Conservation (phyloP, 2,888 invertebrate genomes). For the Sisyra nigra region DNA sequence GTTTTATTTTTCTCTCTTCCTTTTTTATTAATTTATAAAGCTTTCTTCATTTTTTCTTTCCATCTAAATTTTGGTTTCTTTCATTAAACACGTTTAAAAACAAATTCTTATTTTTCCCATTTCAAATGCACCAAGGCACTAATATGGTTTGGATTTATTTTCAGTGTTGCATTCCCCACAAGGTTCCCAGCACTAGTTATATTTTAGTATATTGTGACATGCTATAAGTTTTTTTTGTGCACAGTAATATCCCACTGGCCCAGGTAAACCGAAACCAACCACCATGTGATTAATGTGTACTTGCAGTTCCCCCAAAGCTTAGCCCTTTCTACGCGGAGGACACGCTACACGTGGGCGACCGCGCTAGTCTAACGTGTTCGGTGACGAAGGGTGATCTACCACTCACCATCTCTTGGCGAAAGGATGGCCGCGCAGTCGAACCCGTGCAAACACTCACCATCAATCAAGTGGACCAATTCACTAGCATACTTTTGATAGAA, state of each 20-base stretch:
- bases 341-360: constrained; percentile 53
- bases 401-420: constrained; percentile 58
- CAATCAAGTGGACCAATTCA: constrained; percentile 59
- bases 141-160: no score
- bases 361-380: constrained; percentile 57
- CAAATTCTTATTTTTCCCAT: no score
- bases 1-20: background rate
- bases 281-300: constrained; percentile 15
- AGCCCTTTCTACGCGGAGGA: constrained; percentile 55
- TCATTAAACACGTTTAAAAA: no score
- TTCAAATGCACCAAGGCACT: no score
- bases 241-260: background rate
- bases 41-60: background rate
- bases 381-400: constrained; percentile 64
- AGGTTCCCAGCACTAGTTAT: no score
- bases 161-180: no score
- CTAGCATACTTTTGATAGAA: constrained; percentile 62
- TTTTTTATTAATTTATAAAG: background rate
- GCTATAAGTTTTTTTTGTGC: constrained; percentile 1
- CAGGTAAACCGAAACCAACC: constrained; percentile 1
- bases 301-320: constrained; percentile 62
- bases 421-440: constrained; percentile 50
- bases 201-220: no score
- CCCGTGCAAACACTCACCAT: constrained; percentile 38
- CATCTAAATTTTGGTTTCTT: no score